Evolutionary conservation across 1,140 invertebrate genomes (phyloP).

Genomic region (Conus betulinus): DNA sequence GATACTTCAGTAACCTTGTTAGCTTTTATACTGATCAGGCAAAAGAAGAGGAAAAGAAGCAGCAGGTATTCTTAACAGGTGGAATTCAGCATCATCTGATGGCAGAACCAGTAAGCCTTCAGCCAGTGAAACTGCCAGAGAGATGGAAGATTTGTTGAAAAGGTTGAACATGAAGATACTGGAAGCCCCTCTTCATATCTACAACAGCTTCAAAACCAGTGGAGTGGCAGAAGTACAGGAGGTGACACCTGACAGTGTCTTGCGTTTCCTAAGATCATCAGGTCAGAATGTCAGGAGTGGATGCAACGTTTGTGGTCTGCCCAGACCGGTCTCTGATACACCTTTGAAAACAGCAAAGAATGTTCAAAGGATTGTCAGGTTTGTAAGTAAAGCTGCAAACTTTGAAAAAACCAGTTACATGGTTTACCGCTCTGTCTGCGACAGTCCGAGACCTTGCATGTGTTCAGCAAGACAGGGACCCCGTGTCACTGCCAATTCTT

Average conservation of each 20-base stretch:
- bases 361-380: background rate
- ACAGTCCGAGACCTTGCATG: slow-evolving; percentile 9
- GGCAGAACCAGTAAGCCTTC: background rate
- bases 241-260: slow-evolving; percentile 20
- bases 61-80: background rate
- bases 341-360: slow-evolving; percentile 11
- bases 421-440: slow-evolving; percentile 25
- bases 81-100: background rate
- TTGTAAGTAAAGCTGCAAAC: background rate
- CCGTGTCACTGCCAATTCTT: background rate
- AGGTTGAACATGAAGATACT: slow-evolving; percentile 30
- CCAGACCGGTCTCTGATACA: background rate
- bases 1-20: slow-evolving; percentile 27
- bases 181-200: background rate
- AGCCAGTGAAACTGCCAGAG: background rate
- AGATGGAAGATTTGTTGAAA: background rate
- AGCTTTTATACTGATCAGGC: background rate
- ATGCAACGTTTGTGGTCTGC: slow-evolving; percentile 3
- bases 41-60: background rate
- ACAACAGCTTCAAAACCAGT: slow-evolving; percentile 6
- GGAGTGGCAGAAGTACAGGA: background rate
- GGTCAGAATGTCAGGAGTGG: background rate
- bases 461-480: background rate
- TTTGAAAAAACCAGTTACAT: background rate
- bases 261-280: slow-evolving; percentile 16